Evolutionary conservation across 2,888 invertebrate genomes (phyloP).

Genomic region (Chalcis sispes): DNA sequence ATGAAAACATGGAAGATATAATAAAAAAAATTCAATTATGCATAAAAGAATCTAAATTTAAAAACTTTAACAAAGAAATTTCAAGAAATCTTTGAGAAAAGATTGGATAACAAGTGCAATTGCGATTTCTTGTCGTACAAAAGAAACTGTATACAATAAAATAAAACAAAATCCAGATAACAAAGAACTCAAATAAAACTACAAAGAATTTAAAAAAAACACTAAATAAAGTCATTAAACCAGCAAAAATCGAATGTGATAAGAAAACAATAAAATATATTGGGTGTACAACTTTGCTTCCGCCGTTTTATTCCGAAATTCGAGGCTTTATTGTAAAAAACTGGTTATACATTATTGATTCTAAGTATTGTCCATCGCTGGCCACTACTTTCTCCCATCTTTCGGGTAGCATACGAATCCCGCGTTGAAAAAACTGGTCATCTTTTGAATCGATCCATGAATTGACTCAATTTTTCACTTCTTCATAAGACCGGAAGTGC

Average conservation of each 20-base stretch:
- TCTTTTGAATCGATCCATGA: no score
- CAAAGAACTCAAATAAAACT: not conserved
- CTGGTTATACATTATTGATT: no score
- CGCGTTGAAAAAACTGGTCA: no score
- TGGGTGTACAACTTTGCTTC: no score
- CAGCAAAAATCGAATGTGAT: not conserved
- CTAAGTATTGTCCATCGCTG: no score
- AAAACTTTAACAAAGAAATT: not conserved
- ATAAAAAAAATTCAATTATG: constrained; percentile 15
- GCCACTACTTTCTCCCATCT: no score
- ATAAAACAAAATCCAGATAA: not conserved
- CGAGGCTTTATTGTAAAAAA: no score
- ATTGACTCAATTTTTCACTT: no score
- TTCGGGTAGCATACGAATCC: no score
- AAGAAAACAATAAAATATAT: not conserved
- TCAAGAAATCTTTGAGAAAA: not conserved
- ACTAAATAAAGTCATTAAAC: not conserved
- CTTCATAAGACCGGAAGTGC: no score
- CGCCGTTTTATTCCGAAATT: no score
- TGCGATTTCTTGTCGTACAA: not conserved
- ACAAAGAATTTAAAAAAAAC: not conserved
- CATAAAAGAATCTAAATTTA: not conserved
- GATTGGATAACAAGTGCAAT: constrained; percentile 11
- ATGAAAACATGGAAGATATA: not conserved
- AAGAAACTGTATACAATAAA: not conserved